A percentile compares a stretch with the other conserved stretches of the same genome.
phyloP scores from a whole-genome alignment of 1,140 invertebrate genomes.

The Drosophila sproati region DNA sequence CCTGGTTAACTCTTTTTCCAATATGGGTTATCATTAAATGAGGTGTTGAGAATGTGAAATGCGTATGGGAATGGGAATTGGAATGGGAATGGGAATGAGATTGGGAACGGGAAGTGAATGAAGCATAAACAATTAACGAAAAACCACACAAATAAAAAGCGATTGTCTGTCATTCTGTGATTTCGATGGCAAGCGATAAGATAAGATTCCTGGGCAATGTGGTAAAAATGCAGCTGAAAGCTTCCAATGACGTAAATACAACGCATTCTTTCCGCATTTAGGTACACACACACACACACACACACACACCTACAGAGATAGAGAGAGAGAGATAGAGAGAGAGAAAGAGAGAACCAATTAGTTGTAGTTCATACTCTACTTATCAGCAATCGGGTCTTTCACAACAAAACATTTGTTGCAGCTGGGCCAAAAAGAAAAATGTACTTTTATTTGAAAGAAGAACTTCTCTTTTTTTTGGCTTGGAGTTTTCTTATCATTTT shows the following conservation, averaged over 20 bases:
- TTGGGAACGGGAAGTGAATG: constrained; percentile 17
- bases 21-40: constrained; percentile 72
- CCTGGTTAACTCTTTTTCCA: constrained; percentile 46
- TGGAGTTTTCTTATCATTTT: background rate
- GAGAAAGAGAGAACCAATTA: constrained; percentile 30
- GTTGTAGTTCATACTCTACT: constrained; percentile 2
- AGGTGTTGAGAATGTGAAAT: constrained; percentile 49
- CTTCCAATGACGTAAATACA: constrained; percentile 54
- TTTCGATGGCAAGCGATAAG: constrained; percentile 46
- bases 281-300: constrained; percentile 3
- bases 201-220: constrained; percentile 32
- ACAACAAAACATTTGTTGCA: constrained; percentile 53
- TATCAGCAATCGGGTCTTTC: constrained; percentile 42
- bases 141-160: constrained; percentile 34
- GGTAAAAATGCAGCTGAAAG: constrained; percentile 27
- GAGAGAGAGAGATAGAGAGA: no score
- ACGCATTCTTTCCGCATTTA: constrained; percentile 57
- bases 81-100: background rate
- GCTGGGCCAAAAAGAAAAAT: constrained; percentile 16
- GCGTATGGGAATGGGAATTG: background rate
- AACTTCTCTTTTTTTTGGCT: background rate
- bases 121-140: constrained; percentile 31
- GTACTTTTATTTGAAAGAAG: background rate
- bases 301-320: no score
- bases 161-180: constrained; percentile 50